Percentiles rank a stretch among this genome's conserved stretches.
These are phyloP conservation scores for Ceryle rudis DNA, from an alignment of 2,797 vertebrate species.

Conservation along the genomic window DNA sequence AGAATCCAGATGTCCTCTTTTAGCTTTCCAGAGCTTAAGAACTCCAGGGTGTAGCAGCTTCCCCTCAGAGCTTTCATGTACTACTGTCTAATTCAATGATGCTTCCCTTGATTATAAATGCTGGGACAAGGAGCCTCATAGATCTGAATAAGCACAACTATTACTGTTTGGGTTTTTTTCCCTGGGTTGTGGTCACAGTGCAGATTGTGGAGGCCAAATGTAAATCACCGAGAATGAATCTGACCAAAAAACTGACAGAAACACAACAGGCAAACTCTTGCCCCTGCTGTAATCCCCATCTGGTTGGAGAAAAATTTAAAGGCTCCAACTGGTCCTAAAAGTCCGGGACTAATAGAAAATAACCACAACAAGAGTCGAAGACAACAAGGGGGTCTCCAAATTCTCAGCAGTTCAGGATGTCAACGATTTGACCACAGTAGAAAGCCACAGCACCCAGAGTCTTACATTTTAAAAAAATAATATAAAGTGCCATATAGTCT, in stretches of 20 bases:
- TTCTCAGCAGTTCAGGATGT: neutral
- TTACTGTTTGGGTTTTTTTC: neutral
- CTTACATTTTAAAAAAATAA: neutral
- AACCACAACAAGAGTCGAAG: neutral
- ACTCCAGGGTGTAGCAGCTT: neutral
- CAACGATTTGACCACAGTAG: neutral
- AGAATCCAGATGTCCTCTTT: neutral
- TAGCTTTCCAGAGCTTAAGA: neutral
- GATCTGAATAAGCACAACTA: neutral
- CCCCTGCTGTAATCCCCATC: neutral
- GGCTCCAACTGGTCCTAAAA: neutral
- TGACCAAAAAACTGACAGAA: neutral
- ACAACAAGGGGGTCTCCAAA: neutral
- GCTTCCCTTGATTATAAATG: neutral
- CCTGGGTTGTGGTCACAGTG: neutral
- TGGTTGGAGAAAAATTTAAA: neutral
- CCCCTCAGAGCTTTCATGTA: neutral
- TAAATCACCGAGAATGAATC: neutral
- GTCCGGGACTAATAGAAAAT: neutral
- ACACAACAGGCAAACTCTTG: neutral
- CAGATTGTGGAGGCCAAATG: neutral
- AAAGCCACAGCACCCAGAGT: neutral
- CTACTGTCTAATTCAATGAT: neutral
- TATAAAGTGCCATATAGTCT: neutral
- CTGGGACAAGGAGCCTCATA: neutral